Evolutionary conservation across 2,888 invertebrate species (phyloP).

Genomic region (Eristalis intricaria): DNA sequence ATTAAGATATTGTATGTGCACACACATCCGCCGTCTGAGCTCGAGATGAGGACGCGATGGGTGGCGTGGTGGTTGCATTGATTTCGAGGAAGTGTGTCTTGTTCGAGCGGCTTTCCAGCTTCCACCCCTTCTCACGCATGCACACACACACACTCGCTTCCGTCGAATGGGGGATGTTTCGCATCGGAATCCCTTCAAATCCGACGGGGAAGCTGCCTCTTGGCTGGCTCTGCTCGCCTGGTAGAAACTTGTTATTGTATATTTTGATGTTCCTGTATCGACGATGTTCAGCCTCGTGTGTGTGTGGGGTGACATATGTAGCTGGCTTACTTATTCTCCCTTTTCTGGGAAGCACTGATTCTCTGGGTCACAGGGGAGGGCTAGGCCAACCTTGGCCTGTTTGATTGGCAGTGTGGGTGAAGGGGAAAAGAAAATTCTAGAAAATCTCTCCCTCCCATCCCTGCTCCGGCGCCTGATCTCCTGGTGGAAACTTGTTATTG

Average conservation of each 20-base stretch:
- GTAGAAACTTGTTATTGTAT: constrained; percentile 70
- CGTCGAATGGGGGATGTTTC: not conserved
- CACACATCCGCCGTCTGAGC: not conserved
- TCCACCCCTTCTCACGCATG: not conserved
- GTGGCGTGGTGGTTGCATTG: not conserved
- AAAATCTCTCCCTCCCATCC: not conserved
- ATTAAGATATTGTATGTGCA: constrained; percentile 24
- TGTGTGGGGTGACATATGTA: not conserved
- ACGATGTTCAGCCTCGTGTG: constrained; percentile 4
- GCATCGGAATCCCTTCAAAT: not conserved
- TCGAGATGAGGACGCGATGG: not conserved
- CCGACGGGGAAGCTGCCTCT: not conserved
- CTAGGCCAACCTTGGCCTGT: not conserved
- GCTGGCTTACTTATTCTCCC: not conserved
- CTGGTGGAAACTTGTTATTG: constrained; percentile 40
- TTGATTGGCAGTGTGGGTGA: not conserved
- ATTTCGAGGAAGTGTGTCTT: not conserved
- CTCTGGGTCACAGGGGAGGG: not conserved
- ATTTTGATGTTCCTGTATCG: constrained; percentile 59
- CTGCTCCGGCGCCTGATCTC: not conserved
- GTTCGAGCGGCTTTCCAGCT: not conserved
- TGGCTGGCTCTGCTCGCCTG: constrained; percentile 47
- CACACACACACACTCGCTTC: not conserved
- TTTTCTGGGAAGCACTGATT: not conserved
- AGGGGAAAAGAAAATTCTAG: not conserved